These are phyloP conservation scores for Poeciliopsis gracilis DNA, from an alignment of 2,797 vertebrate species.

Conservation along the genomic window DNA sequence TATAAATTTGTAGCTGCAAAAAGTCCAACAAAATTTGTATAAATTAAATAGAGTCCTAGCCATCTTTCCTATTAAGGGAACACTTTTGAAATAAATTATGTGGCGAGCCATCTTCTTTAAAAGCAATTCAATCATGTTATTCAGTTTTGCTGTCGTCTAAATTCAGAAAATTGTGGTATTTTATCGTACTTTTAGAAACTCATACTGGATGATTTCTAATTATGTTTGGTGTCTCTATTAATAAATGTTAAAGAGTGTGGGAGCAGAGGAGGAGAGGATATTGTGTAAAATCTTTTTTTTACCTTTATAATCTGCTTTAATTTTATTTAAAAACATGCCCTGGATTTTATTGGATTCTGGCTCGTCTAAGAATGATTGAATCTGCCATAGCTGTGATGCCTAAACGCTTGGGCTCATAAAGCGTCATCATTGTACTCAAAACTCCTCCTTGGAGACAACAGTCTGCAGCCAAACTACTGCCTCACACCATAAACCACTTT, in stretches of 20 bases:
- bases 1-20: neutral
- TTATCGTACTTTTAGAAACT: neutral
- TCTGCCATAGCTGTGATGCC: too few relatives aligned
- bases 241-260: neutral
- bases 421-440: too few relatives aligned
- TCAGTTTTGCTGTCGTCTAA: neutral
- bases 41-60: neutral
- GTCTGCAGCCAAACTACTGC: too few relatives aligned
- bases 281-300: too few relatives aligned
- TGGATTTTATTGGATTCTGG: too few relatives aligned
- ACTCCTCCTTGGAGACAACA: too few relatives aligned
- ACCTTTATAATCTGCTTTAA: neutral
- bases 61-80: neutral
- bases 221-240: neutral
- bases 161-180: neutral
- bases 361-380: too few relatives aligned
- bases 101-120: neutral
- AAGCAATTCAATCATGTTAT: neutral
- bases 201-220: neutral
- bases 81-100: neutral
- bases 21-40: neutral
- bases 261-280: too few relatives aligned
- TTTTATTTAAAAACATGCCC: too few relatives aligned
- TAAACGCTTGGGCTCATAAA: too few relatives aligned
- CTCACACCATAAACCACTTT: neutral